Conservation (phyloP, 2,888 invertebrate species). For the Lamellibrachia satsuma region DNA sequence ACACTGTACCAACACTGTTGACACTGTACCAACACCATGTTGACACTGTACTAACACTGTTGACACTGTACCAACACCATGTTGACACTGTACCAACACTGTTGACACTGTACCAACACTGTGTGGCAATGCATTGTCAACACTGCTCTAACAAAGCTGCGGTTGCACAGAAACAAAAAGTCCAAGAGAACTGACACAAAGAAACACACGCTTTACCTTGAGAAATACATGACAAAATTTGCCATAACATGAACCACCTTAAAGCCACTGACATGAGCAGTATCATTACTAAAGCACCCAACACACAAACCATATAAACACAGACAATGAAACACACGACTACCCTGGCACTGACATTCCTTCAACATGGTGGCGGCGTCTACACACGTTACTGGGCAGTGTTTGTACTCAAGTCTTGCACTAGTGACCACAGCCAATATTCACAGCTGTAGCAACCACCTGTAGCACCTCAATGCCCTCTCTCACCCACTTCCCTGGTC, state of each 20-base stretch:
- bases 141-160: background rate
- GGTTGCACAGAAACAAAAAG: background rate
- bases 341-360: background rate
- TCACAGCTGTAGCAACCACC: background rate
- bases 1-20: background rate
- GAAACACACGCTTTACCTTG: background rate
- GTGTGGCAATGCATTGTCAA: background rate
- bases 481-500: background rate
- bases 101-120: background rate
- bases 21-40: background rate
- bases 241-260: background rate
- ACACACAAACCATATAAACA: background rate
- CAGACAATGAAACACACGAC: background rate
- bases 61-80: background rate
- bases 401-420: background rate
- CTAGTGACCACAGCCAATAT: background rate
- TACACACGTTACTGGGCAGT: background rate
- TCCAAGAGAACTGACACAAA: background rate
- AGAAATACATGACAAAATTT: background rate
- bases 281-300: background rate
- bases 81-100: background rate
- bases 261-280: background rate
- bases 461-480: background rate
- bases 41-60: background rate
- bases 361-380: conserved; percentile 10